Percentiles rank a stretch among this genome's conserved stretches.
Conservation (phyloP, 2,113 vertebrate genomes). For the Neoarius graeffei region DNA sequence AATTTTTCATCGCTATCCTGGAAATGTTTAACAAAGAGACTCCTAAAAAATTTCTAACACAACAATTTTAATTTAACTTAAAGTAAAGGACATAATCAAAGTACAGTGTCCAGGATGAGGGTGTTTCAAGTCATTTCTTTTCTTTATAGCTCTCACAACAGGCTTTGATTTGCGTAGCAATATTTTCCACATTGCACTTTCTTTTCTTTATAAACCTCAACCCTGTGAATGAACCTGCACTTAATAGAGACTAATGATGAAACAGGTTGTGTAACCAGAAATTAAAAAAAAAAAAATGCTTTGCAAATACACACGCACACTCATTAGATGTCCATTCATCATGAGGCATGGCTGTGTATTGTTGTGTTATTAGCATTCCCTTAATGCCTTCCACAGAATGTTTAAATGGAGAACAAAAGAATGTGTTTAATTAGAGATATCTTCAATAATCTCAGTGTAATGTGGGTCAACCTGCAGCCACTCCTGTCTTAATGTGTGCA, state of each 20-base stretch:
- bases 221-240: not conserved
- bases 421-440: conserved; percentile 36
- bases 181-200: not conserved
- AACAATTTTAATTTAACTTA: not conserved
- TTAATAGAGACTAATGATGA: not conserved
- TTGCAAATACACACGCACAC: conserved; percentile 18
- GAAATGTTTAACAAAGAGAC: not conserved
- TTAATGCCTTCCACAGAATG: conserved; percentile 29
- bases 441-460: conserved; percentile 44
- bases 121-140: not conserved
- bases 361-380: conserved; percentile 39
- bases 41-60: not conserved
- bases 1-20: not conserved
- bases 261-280: conserved; percentile 26
- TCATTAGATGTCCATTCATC: conserved; percentile 32
- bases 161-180: not conserved
- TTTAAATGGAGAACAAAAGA: conserved; percentile 43
- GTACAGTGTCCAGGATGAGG: not conserved
- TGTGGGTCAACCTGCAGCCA: conserved; percentile 40
- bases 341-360: conserved; percentile 9
- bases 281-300: not conserved
- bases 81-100: not conserved
- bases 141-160: not conserved
- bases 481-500: conserved; percentile 31
- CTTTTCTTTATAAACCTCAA: not conserved